These are phyloP conservation scores for Neopelma chrysocephalum DNA, from an alignment of 2,797 vertebrate species.

Conservation along the genomic window DNA sequence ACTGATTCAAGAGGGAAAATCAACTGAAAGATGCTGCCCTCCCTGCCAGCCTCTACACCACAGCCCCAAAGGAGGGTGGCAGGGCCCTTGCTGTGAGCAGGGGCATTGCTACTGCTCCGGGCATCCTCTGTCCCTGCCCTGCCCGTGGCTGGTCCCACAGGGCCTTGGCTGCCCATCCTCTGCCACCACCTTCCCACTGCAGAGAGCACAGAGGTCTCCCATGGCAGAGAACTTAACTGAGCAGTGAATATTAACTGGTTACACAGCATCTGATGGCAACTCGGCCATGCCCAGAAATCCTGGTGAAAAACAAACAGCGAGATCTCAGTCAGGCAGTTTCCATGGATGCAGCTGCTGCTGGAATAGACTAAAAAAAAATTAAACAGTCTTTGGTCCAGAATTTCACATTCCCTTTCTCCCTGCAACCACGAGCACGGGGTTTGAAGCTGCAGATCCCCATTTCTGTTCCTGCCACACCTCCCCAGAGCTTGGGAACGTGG, in stretches of 20 bases:
- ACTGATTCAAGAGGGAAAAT: neutral
- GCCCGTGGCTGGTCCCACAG: accelerated
- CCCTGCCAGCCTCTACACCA: neutral
- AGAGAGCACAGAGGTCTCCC: accelerated
- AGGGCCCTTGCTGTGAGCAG: neutral
- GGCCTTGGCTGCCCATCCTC: neutral
- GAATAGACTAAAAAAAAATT: neutral
- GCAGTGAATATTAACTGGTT: neutral
- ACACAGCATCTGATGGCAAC: neutral
- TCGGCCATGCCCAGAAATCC: neutral
- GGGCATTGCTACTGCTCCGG: neutral
- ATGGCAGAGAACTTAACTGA: accelerated
- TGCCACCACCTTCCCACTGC: accelerated
- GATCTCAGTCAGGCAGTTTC: neutral
- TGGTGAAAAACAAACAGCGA: neutral
- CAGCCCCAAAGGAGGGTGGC: neutral
- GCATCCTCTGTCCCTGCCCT: neutral
- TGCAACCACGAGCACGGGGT: accelerated
- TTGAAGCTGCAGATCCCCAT: neutral
- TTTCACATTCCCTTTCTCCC: neutral
- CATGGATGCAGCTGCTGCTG: neutral
- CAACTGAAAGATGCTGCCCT: neutral
- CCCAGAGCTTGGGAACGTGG: neutral
- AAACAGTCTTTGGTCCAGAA: neutral
- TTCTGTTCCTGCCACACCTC: neutral